Conservation (phyloP, 2,113 vertebrate genomes). For the Zosterops japonicus region DNA sequence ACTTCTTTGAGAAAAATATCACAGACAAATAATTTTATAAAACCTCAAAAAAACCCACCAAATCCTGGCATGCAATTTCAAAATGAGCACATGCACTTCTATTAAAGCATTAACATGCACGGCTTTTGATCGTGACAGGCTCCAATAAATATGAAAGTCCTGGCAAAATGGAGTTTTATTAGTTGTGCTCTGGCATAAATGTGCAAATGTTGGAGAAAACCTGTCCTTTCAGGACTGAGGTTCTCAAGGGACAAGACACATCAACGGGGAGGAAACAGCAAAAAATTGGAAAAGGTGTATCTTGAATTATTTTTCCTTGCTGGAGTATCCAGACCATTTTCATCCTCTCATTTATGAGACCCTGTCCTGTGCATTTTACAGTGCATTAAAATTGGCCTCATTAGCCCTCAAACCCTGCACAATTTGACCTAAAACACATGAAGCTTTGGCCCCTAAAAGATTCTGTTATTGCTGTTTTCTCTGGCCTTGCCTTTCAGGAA, state of each 20-base stretch:
- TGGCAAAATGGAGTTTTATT: background rate
- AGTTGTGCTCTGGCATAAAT: background rate
- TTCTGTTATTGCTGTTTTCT: background rate
- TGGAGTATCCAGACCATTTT: background rate
- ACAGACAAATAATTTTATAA: background rate
- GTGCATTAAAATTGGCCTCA: background rate
- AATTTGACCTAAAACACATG: background rate
- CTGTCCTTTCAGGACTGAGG: background rate
- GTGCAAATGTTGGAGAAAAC: background rate
- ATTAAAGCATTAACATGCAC: background rate
- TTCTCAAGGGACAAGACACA: background rate
- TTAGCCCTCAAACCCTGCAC: background rate
- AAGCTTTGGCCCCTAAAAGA: background rate
- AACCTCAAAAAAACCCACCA: background rate
- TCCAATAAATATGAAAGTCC: background rate
- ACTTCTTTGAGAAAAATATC: background rate
- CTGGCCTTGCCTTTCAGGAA: background rate
- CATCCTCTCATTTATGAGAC: background rate
- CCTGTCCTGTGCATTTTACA: background rate
- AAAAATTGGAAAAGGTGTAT: background rate
- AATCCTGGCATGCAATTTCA: background rate
- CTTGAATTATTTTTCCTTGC: background rate
- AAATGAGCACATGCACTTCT: background rate
- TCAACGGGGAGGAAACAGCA: background rate
- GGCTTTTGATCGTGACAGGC: background rate